phyloP scores from a whole-genome alignment of 2,888 invertebrate genomes.

The Aphrophora alni region DNA sequence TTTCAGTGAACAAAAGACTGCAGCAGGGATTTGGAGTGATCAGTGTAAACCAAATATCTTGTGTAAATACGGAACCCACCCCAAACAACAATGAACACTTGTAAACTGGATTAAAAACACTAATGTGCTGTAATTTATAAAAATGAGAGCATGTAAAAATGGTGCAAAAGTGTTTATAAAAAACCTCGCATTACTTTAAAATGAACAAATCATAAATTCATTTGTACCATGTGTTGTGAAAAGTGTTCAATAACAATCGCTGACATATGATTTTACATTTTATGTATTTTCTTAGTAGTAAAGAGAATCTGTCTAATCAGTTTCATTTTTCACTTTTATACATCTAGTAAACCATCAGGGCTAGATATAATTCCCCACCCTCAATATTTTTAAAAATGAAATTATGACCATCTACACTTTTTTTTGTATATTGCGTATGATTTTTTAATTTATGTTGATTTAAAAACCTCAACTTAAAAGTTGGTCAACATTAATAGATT shows the following conservation, averaged over 20 bases:
- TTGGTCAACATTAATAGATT: no score
- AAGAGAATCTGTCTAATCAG: not conserved
- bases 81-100: not conserved
- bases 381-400: no score
- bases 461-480: no score
- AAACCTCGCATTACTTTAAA: not conserved
- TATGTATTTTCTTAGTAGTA: not conserved
- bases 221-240: not conserved
- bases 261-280: not conserved
- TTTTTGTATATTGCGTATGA: no score
- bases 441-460: no score
- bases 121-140: not conserved
- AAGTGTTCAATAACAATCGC: not conserved
- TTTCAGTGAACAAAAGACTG: constrained; percentile 6
- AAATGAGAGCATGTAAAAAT: not conserved
- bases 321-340: not conserved
- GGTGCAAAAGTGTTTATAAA: not conserved
- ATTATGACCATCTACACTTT: no score
- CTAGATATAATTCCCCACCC: no score
- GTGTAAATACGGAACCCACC: not conserved
- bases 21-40: not conserved
- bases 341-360: not conserved
- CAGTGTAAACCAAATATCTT: not conserved
- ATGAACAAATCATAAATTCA: not conserved
- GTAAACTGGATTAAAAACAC: not conserved